Conservation (phyloP, 1,140 invertebrate genomes). For the Brachystomella parvula region DNA sequence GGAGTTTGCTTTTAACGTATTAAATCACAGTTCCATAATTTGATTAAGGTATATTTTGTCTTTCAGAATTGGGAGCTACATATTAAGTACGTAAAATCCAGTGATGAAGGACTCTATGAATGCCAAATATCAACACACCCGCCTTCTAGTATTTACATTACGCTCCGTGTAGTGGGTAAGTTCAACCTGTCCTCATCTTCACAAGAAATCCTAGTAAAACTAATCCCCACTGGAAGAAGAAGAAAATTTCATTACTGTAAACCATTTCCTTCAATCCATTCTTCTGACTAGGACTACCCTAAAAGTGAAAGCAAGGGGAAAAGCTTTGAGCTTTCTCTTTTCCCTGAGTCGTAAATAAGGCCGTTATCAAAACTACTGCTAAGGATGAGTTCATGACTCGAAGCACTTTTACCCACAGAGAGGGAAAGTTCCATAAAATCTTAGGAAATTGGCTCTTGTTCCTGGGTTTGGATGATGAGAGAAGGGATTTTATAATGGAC, state of each 20-base stretch:
- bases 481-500: neutral
- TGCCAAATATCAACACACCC: constrained; percentile 47
- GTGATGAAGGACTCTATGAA: constrained; percentile 68
- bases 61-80: constrained; percentile 74
- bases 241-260: too few relatives aligned
- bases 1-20: too few relatives aligned
- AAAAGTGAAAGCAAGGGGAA: neutral
- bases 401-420: too few relatives aligned
- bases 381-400: neutral
- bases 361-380: too few relatives aligned
- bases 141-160: constrained; percentile 45
- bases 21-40: too few relatives aligned
- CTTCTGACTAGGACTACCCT: too few relatives aligned
- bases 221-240: too few relatives aligned
- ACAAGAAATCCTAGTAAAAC: too few relatives aligned
- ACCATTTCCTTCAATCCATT: too few relatives aligned
- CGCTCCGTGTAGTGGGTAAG: constrained; percentile 46
- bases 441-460: neutral
- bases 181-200: constrained; percentile 13
- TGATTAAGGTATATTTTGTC: too few relatives aligned
- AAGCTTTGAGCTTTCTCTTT: too few relatives aligned
- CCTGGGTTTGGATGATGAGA: neutral
- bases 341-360: too few relatives aligned
- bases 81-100: constrained; percentile 69
- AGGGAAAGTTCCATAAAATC: neutral